A percentile compares a stretch with the other conserved stretches of the same genome.
These are phyloP conservation scores for Philopotamus ludificatus DNA, from an alignment of 1,140 invertebrate genomes.

Conservation along the genomic window DNA sequence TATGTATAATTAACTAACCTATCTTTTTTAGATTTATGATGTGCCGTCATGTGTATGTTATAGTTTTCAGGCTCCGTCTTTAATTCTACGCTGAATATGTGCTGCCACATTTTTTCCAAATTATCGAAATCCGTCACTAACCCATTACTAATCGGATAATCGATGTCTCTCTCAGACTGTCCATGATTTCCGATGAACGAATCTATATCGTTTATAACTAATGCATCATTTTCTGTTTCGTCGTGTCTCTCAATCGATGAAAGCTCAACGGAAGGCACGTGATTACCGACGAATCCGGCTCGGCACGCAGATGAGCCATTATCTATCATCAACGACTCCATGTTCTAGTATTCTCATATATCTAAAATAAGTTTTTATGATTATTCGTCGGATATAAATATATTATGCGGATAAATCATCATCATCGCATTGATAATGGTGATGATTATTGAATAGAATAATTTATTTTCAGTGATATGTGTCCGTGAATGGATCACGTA, in stretches of 20 bases:
- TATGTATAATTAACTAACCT: too few species aligned
- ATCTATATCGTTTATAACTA: neutral
- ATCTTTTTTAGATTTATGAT: too few species aligned
- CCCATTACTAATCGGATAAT: neutral
- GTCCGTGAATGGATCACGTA: too few species aligned
- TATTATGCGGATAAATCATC: too few species aligned
- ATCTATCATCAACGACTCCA: constrained; percentile 65
- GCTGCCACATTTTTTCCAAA: neutral
- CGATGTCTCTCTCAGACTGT: neutral
- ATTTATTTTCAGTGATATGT: too few species aligned
- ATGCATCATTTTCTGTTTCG: constrained; percentile 47
- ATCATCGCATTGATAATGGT: too few species aligned
- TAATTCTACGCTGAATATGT: neutral
- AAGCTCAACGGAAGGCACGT: constrained; percentile 47
- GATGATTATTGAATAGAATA: too few species aligned
- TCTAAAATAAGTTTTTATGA: too few species aligned
- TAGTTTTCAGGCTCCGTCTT: neutral
- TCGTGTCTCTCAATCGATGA: constrained; percentile 58
- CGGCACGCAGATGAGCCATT: constrained; percentile 86
- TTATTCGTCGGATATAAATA: too few species aligned
- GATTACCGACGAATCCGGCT: constrained; percentile 77
- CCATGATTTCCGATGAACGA: neutral
- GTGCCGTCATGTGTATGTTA: too few species aligned
- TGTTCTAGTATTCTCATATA: too few species aligned
- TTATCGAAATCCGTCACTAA: neutral